phyloP scores from a whole-genome alignment of 2,888 invertebrate species.

The Caenorhabditis macrosperma region DNA sequence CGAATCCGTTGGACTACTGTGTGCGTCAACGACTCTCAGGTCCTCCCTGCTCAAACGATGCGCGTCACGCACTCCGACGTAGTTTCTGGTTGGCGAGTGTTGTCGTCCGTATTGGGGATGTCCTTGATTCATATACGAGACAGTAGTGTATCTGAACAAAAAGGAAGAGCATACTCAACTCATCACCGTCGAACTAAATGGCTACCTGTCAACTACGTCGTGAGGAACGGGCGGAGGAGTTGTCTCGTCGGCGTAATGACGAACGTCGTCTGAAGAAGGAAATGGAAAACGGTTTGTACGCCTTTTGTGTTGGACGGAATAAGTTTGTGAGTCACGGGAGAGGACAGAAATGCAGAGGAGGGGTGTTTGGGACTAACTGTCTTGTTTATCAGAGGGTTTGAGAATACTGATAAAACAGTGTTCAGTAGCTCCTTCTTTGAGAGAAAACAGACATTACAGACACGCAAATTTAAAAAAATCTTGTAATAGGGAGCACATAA shows the following conservation, averaged over 20 bases:
- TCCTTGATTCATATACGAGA: constrained; percentile 57
- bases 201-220: constrained; percentile 52
- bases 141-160: constrained; percentile 50
- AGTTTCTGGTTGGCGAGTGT: constrained; percentile 30
- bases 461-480: no score
- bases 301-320: constrained; percentile 1
- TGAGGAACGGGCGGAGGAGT: constrained; percentile 58
- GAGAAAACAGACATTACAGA: no score
- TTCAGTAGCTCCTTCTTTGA: no score
- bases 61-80: constrained; percentile 57
- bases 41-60: constrained; percentile 58
- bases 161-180: neutral
- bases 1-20: constrained; percentile 56
- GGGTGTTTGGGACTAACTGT: constrained; percentile 17
- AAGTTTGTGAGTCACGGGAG: constrained; percentile 13
- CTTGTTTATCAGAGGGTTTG: neutral
- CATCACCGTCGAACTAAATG: neutral
- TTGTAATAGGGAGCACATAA: no score
- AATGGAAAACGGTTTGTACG: constrained; percentile 21
- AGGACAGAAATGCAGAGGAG: neutral
- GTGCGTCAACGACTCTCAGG: constrained; percentile 46
- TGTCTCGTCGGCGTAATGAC: constrained; percentile 62
- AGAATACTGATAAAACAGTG: neutral
- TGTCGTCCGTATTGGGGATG: constrained; percentile 10
- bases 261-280: constrained; percentile 54